phyloP scores from a whole-genome alignment of 1,140 invertebrate genomes.

The Papilio aristodemus region DNA sequence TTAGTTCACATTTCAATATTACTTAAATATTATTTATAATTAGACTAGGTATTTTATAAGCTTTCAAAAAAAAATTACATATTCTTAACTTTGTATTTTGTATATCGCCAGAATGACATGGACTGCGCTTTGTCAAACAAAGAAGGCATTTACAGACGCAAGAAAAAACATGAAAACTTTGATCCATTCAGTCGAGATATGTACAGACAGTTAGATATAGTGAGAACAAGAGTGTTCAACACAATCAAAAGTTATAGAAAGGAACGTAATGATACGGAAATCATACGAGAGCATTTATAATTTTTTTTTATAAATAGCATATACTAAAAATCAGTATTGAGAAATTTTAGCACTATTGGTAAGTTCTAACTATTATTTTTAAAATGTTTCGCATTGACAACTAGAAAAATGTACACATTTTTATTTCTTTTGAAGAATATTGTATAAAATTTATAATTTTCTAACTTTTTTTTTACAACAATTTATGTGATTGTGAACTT shows the following conservation, averaged over 20 bases:
- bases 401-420: neutral
- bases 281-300: neutral
- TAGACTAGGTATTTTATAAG: too few relatives aligned
- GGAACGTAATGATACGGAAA: slow-evolving; percentile 38
- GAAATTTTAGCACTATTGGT: neutral
- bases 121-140: slow-evolving; percentile 82
- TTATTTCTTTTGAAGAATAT: neutral
- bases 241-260: slow-evolving; percentile 49
- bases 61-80: too few relatives aligned
- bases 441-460: neutral
- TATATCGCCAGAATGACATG: slow-evolving; percentile 68
- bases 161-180: slow-evolving; percentile 83
- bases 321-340: slow-evolving; percentile 13
- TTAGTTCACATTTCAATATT: too few relatives aligned
- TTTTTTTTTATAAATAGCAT: neutral
- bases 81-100: slow-evolving; percentile 1
- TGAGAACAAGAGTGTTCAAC: slow-evolving; percentile 75
- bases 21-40: too few relatives aligned
- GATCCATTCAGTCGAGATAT: slow-evolving; percentile 85
- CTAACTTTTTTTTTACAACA: too few relatives aligned
- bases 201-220: slow-evolving; percentile 78
- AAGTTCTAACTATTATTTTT: neutral
- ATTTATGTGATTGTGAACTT: too few relatives aligned
- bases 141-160: slow-evolving; percentile 87
- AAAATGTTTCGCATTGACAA: neutral